Evolutionary conservation across 2,888 invertebrate genomes (phyloP).

Genomic region (Phlogophora meticulosa): DNA sequence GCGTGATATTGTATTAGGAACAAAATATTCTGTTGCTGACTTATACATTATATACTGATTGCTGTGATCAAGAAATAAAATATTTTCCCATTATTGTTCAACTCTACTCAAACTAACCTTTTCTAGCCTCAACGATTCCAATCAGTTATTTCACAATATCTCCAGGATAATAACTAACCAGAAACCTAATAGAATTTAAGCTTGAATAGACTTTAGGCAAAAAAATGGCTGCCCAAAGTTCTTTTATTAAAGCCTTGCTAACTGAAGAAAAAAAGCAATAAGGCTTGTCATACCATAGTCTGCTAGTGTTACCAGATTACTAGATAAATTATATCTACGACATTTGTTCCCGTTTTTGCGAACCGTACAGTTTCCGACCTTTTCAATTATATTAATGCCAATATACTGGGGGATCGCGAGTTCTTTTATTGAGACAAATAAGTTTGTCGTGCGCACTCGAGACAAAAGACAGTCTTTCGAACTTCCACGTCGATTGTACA

Average conservation of each 20-base stretch:
- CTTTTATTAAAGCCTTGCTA: conserved; percentile 1
- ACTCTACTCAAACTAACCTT: conserved; percentile 4
- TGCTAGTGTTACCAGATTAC: conserved; percentile 36
- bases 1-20: too few species aligned
- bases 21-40: too few species aligned
- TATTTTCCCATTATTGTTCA: neutral
- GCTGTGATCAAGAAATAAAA: too few species aligned
- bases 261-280: conserved; percentile 16
- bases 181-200: conserved; percentile 7
- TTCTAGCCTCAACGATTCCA: neutral
- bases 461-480: conserved; percentile 31
- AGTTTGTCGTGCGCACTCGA: conserved; percentile 14
- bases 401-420: conserved; percentile 30
- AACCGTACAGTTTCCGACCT: conserved; percentile 29
- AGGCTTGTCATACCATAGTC: conserved; percentile 8
- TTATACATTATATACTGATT: too few species aligned
- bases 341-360: conserved; percentile 32
- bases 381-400: conserved; percentile 58
- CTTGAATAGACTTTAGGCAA: conserved; percentile 1
- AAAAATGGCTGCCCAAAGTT: neutral
- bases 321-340: conserved; percentile 48
- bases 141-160: conserved; percentile 3
- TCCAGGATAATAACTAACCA: neutral
- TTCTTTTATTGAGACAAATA: conserved; percentile 46
- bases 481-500: conserved; percentile 17